A percentile compares a stretch with the other conserved stretches of the same genome.
Evolutionary conservation across 2,888 invertebrate species (phyloP).

Genomic region (Arenicola marina): DNA sequence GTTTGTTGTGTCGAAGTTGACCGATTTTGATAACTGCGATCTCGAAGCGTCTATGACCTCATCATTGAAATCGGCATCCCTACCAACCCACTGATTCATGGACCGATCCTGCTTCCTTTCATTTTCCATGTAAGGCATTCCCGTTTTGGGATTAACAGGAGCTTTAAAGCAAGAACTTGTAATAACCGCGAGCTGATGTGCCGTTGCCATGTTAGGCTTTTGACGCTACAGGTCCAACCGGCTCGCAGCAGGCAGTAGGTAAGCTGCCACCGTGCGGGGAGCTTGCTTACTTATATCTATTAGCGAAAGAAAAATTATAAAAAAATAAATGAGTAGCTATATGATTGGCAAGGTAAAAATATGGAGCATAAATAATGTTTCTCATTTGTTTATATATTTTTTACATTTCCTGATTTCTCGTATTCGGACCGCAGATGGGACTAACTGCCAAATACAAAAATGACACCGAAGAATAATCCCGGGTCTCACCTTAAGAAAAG

Average conservation of each 20-base stretch:
- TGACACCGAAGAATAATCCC: too few relatives aligned
- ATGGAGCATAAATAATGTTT: too few relatives aligned
- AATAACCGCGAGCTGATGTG: constrained; percentile 51
- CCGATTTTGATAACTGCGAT: constrained; percentile 3
- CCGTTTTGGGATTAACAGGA: constrained; percentile 48
- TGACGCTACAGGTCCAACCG: neutral
- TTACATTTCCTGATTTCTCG: too few relatives aligned
- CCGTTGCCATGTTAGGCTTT: constrained; percentile 54
- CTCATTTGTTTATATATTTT: too few relatives aligned
- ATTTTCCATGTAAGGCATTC: constrained; percentile 40
- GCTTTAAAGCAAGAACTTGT: constrained; percentile 54
- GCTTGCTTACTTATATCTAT: too few relatives aligned
- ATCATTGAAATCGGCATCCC: constrained; percentile 9
- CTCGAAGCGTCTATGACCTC: neutral
- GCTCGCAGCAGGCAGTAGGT: neutral
- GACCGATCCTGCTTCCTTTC: constrained; percentile 31
- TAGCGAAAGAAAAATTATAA: too few relatives aligned
- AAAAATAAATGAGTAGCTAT: too few relatives aligned
- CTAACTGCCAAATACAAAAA: too few relatives aligned
- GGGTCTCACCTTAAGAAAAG: too few relatives aligned
- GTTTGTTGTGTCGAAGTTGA: constrained; percentile 12
- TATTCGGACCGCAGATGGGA: too few relatives aligned
- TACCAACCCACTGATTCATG: constrained; percentile 2
- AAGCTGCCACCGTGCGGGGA: too few relatives aligned
- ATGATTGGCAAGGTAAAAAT: too few relatives aligned